Evolutionary conservation across 2,888 invertebrate genomes (phyloP).

Genomic region (Dasysyrphus albostriatus): DNA sequence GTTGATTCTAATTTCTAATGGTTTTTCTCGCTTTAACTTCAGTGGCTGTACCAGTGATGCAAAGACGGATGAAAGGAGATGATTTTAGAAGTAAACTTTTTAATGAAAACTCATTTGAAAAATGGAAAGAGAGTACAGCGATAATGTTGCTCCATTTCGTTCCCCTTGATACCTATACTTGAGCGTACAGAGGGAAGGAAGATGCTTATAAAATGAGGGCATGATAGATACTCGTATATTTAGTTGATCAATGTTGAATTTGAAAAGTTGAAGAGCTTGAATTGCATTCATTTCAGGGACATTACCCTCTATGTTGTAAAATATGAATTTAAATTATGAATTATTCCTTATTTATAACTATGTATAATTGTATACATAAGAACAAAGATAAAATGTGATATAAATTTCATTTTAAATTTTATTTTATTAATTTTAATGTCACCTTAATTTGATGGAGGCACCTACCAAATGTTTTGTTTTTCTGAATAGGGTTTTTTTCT

Average conservation of each 20-base stretch:
- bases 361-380: too few species aligned
- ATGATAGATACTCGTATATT: slow-evolving; percentile 22
- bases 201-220: not conserved
- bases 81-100: slow-evolving; percentile 69
- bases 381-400: too few species aligned
- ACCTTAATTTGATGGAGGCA: too few species aligned
- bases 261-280: slow-evolving; percentile 43
- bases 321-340: not conserved
- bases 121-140: slow-evolving; percentile 37
- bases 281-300: slow-evolving; percentile 58
- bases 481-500: too few species aligned
- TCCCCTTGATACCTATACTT: not conserved
- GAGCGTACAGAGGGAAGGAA: not conserved
- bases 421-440: too few species aligned
- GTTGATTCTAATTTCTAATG: slow-evolving; percentile 62
- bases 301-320: slow-evolving; percentile 6
- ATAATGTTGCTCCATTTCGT: slow-evolving; percentile 49
- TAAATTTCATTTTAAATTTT: too few species aligned
- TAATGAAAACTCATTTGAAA: slow-evolving; percentile 71
- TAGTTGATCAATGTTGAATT: slow-evolving; percentile 31
- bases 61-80: slow-evolving; percentile 54
- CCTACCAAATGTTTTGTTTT: too few species aligned
- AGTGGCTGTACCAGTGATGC: slow-evolving; percentile 27
- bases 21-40: slow-evolving; percentile 41
- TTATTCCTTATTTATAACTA: not conserved